A percentile compares a stretch with the other conserved stretches of the same genome.
These are phyloP conservation scores for Oligia strigilis DNA, from an alignment of 2,888 invertebrate species.

Conservation along the genomic window DNA sequence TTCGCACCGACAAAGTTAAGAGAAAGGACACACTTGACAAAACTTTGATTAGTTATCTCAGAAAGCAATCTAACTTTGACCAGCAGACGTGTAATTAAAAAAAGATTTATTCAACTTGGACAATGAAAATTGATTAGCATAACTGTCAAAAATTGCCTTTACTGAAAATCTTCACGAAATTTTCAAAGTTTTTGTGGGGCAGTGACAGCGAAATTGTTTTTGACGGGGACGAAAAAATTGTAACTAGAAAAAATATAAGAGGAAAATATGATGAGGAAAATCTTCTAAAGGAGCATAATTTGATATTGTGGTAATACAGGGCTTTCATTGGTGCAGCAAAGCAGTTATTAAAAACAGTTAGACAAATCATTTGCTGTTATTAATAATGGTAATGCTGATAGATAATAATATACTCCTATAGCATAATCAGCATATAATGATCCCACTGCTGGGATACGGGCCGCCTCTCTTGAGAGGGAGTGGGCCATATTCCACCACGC, in stretches of 20 bases:
- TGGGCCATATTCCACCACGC: no score
- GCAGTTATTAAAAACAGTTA: not conserved
- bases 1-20: conserved; percentile 32
- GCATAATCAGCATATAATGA: no score
- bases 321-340: not conserved
- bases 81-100: conserved; percentile 69
- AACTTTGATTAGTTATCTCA: conserved; percentile 71
- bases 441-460: no score
- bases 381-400: not conserved
- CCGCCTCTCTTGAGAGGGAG: no score
- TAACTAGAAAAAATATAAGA: not conserved
- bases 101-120: conserved; percentile 70
- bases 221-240: not conserved
- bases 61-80: conserved; percentile 73
- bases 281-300: not conserved
- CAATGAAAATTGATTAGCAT: conserved; percentile 66
- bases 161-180: not conserved
- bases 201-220: not conserved
- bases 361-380: not conserved
- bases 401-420: not conserved
- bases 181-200: not conserved
- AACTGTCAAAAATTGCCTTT: conserved; percentile 50
- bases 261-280: not conserved
- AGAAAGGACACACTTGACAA: conserved; percentile 54
- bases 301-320: not conserved